Conservation (phyloP, 2,888 invertebrate species). For the Dicyrtomina minuta region DNA sequence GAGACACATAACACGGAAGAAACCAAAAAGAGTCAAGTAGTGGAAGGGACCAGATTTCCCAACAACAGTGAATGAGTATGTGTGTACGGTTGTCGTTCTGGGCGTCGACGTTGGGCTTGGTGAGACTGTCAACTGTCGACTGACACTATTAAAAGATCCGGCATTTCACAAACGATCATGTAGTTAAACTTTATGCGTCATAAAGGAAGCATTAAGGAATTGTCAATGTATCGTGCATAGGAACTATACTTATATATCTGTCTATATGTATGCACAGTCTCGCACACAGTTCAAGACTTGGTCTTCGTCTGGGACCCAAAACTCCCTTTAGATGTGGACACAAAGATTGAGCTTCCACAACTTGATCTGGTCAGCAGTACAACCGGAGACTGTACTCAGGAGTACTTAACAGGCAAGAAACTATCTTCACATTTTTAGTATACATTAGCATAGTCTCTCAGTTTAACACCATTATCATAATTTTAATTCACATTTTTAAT, state of each 20-base stretch:
- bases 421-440: background rate
- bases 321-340: conserved; percentile 55
- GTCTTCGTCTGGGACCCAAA: conserved; percentile 57
- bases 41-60: too few relatives aligned
- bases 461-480: background rate
- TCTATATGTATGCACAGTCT: too few relatives aligned
- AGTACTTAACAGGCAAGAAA: conserved; percentile 55
- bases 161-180: too few relatives aligned
- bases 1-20: too few relatives aligned
- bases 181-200: conserved; percentile 29
- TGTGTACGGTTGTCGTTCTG: too few relatives aligned
- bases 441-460: background rate
- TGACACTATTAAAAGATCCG: conserved; percentile 8
- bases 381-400: conserved; percentile 56
- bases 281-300: conserved; percentile 58
- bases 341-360: conserved; percentile 57
- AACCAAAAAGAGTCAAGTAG: too few relatives aligned
- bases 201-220: conserved; percentile 23
- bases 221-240: conserved; percentile 19
- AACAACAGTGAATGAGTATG: too few relatives aligned
- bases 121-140: too few relatives aligned
- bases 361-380: conserved; percentile 56
- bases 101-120: too few relatives aligned
- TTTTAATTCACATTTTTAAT: background rate
- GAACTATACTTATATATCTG: too few relatives aligned